A percentile compares a stretch with the other conserved stretches of the same genome.
Evolutionary conservation across 2,797 vertebrate genomes (phyloP).

Genomic region (Taenioides sp.): DNA sequence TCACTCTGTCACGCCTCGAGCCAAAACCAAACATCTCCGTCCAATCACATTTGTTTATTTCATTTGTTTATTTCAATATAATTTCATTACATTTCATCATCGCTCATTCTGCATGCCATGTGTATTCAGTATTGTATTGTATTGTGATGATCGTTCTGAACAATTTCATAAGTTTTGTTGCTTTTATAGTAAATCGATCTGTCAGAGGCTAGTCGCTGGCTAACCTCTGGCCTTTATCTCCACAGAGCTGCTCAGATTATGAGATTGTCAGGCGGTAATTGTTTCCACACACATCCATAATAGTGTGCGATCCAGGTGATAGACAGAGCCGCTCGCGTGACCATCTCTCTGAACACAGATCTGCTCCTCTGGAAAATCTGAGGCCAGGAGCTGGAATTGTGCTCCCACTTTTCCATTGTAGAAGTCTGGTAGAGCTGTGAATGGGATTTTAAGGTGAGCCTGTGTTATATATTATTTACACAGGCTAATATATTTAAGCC

Average conservation of each 20-base stretch:
- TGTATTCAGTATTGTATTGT: not conserved
- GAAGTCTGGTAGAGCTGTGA: not conserved
- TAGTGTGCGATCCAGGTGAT: constrained; percentile 20
- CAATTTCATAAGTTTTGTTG: too few relatives aligned
- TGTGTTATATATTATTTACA: too few relatives aligned
- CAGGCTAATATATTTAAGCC: too few relatives aligned
- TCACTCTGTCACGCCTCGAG: too few relatives aligned
- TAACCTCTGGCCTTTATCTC: not conserved
- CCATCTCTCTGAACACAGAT: constrained; percentile 31
- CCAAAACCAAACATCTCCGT: too few relatives aligned
- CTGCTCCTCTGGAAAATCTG: constrained; percentile 55
- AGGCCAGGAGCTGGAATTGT: not conserved
- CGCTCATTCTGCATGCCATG: too few relatives aligned
- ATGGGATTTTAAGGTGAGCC: not conserved
- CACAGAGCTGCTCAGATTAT: not conserved
- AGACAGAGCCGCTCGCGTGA: constrained; percentile 21
- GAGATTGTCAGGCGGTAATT: constrained; percentile 10
- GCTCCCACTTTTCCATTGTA: not conserved
- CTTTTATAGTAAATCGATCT: not conserved
- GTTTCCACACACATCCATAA: constrained; percentile 18
- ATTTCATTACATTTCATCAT: too few relatives aligned
- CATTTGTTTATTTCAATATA: too few relatives aligned
- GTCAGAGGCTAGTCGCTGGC: not conserved
- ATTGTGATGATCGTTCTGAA: not conserved
- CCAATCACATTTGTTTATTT: too few relatives aligned